A percentile compares a stretch with the other conserved stretches of the same genome.
phyloP scores from a whole-genome alignment of 92 coral and sea anemone species.

The Phenganax stokvisi region DNA sequence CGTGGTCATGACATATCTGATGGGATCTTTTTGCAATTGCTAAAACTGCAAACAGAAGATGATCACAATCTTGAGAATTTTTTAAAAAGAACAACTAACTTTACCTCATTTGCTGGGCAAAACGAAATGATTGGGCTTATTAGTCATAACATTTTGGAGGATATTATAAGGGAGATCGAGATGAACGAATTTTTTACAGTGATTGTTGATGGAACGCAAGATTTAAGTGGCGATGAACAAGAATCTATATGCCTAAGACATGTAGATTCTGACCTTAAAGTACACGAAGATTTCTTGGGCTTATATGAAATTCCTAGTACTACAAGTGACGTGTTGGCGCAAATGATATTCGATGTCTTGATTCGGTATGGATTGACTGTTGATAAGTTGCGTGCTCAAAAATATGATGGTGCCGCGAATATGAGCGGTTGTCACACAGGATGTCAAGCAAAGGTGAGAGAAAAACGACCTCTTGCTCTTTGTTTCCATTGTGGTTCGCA shows the following conservation, averaged over 20 bases:
- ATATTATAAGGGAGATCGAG: neutral
- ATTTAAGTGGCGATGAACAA: neutral
- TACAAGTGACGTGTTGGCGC: conserved; percentile 1
- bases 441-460: neutral
- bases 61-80: conserved; percentile 9
- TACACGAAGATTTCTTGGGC: conserved; percentile 2
- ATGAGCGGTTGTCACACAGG: neutral
- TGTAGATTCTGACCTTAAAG: conserved; percentile 8
- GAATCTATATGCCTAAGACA: conserved; percentile 18
- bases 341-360: neutral
- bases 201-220: conserved; percentile 8
- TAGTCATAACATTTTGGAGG: conserved; percentile 13
- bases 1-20: conserved; percentile 24
- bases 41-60: conserved; percentile 17
- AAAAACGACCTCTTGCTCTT: conserved; percentile 1
- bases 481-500: neutral
- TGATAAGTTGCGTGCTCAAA: conserved; percentile 2
- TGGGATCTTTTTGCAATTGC: conserved; percentile 8
- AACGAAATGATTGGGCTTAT: conserved; percentile 5
- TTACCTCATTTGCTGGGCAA: conserved; percentile 5
- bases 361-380: neutral
- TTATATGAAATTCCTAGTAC: neutral
- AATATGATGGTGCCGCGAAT: neutral
- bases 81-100: neutral
- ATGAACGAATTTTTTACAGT: neutral